Percentiles rank a stretch among this genome's conserved stretches.
phyloP scores from a whole-genome alignment of 2,113 vertebrate genomes.

The Mystacornis crossleyi region DNA sequence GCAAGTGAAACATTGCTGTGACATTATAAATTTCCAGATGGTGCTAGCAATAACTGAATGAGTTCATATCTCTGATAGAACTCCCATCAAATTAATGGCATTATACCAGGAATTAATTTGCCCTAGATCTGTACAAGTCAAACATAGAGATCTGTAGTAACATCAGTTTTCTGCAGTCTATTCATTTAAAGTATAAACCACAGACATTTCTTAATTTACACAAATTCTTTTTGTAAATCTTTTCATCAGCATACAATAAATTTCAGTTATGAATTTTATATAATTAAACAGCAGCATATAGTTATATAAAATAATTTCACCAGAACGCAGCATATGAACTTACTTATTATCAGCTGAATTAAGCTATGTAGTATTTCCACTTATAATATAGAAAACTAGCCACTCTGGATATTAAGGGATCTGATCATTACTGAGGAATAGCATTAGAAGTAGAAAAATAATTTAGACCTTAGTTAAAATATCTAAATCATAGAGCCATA shows the following conservation, averaged over 20 bases:
- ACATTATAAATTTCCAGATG: slow-evolving; percentile 47
- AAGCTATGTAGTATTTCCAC: not conserved
- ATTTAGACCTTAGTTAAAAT: not conserved
- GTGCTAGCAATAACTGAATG: not conserved
- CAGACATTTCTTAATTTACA: not conserved
- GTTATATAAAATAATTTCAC: not conserved
- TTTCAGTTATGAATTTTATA: not conserved
- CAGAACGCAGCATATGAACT: not conserved
- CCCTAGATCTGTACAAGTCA: not conserved
- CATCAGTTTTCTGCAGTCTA: not conserved
- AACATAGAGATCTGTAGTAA: not conserved
- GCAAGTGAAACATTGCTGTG: slow-evolving; percentile 4
- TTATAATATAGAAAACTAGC: not conserved
- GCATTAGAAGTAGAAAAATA: not conserved
- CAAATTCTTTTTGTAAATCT: not conserved
- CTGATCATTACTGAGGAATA: not conserved
- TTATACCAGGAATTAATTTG: not conserved
- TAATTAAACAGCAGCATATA: not conserved
- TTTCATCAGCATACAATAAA: not conserved
- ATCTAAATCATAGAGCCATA: not conserved
- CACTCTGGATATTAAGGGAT: not conserved
- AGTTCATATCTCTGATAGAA: slow-evolving; percentile 25
- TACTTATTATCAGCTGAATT: not conserved
- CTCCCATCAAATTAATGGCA: not conserved
- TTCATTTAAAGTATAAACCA: not conserved